Conservation (phyloP, 2,888 invertebrate genomes). For the Cyaniris semiargus region DNA sequence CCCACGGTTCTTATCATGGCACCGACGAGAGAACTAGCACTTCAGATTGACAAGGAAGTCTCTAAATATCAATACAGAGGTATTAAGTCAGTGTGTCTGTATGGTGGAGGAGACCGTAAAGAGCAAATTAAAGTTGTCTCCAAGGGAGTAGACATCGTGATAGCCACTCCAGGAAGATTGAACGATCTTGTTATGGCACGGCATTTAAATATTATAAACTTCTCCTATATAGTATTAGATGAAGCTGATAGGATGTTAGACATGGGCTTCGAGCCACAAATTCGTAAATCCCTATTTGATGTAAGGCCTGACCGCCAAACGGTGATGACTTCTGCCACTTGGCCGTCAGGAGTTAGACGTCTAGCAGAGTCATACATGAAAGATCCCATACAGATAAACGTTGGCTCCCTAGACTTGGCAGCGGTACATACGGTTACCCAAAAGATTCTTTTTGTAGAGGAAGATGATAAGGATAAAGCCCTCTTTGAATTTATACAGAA, state of each 20-base stretch:
- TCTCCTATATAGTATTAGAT: conserved; percentile 95
- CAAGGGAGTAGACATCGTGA: conserved; percentile 94
- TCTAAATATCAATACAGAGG: conserved; percentile 92
- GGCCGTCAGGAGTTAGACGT: conserved; percentile 93
- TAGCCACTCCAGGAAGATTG: conserved; percentile 96
- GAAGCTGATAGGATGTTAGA: conserved; percentile 95
- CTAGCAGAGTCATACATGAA: conserved; percentile 93
- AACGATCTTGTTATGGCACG: conserved; percentile 91
- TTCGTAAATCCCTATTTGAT: conserved; percentile 89
- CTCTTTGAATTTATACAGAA: conserved; percentile 85
- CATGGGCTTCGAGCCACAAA: conserved; percentile 94
- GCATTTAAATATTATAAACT: conserved; percentile 86
- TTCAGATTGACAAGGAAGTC: conserved; percentile 95
- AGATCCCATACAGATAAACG: conserved; percentile 93
- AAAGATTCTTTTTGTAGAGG: conserved; percentile 86
- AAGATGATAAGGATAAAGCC: conserved; percentile 83
- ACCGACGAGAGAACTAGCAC: conserved; percentile 95
- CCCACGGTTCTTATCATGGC: conserved; percentile 94
- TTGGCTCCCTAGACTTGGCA: conserved; percentile 93
- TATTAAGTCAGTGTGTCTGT: conserved; percentile 94
- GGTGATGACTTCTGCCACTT: conserved; percentile 98
- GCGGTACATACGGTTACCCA: conserved; percentile 94
- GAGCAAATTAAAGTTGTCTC: conserved; percentile 88
- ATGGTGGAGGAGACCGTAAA: conserved; percentile 92
- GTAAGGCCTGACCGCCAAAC: conserved; percentile 94